These are phyloP conservation scores for Piscicola geometra DNA, from an alignment of 2,888 invertebrate species.

Conservation along the genomic window DNA sequence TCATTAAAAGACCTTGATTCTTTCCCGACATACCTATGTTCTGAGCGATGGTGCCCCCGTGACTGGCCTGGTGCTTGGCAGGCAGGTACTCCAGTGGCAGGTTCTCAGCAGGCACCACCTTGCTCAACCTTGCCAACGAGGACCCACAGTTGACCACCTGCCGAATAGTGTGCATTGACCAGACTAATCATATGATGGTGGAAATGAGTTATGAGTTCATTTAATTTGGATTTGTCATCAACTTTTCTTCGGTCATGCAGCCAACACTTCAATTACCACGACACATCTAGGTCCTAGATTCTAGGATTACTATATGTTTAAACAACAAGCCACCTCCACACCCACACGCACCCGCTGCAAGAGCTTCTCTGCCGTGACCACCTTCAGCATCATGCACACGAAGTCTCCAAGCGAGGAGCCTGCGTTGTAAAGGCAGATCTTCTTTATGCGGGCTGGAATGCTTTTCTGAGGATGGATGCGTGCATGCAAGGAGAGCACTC, in stretches of 20 bases:
- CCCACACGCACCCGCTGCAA: constrained; percentile 36
- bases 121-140: background rate
- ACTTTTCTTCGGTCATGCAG: no score
- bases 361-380: constrained; percentile 40
- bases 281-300: background rate
- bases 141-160: constrained; percentile 30
- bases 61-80: background rate
- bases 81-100: constrained; percentile 24
- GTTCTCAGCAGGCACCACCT: background rate
- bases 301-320: background rate
- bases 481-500: background rate
- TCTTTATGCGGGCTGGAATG: constrained; percentile 45
- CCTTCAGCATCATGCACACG: constrained; percentile 42
- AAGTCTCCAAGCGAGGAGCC: constrained; percentile 44
- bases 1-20: background rate
- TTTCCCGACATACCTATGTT: constrained; percentile 14
- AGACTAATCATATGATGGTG: background rate
- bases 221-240: no score
- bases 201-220: background rate
- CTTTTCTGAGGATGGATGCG: constrained; percentile 43
- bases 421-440: constrained; percentile 45
- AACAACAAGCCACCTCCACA: background rate
- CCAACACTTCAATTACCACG: no score
- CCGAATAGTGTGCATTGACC: background rate
- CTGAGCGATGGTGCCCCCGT: constrained; percentile 9